Percentiles rank a stretch among this genome's conserved stretches.
Evolutionary conservation across 2,797 vertebrate species (phyloP).

Genomic region (Manis javanica): DNA sequence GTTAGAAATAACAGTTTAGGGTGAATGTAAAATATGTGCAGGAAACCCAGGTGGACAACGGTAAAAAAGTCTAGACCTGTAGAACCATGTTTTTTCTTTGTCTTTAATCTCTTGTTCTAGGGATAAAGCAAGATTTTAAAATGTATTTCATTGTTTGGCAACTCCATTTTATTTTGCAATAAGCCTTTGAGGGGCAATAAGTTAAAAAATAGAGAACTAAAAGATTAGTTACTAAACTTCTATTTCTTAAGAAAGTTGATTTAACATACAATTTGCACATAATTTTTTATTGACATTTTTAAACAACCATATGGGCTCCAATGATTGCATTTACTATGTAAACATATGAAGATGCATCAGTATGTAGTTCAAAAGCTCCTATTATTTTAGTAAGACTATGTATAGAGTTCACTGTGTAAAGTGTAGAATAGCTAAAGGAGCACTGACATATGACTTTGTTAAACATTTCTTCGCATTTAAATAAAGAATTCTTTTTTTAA

Average conservation of each 20-base stretch:
- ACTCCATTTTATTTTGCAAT: not conserved
- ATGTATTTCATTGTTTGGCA: not conserved
- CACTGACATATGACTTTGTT: not conserved
- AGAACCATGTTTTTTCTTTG: not conserved
- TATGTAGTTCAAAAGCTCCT: not conserved
- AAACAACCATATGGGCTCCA: not conserved
- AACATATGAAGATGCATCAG: not conserved
- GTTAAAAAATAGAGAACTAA: not conserved
- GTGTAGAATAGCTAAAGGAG: not conserved
- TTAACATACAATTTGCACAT: not conserved
- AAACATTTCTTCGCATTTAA: not conserved
- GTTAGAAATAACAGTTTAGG: not conserved
- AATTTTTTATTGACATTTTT: not conserved
- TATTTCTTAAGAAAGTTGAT: not conserved
- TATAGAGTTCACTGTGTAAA: not conserved
- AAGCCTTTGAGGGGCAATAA: not conserved
- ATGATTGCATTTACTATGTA: not conserved
- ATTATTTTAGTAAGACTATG: not conserved
- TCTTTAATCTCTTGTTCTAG: not conserved
- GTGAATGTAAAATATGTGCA: not conserved
- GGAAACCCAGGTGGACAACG: not conserved
- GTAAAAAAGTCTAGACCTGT: not conserved
- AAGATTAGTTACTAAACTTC: not conserved
- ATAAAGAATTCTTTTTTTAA: not conserved
- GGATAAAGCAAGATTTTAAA: not conserved